These are phyloP conservation scores for Adelosebastes latens DNA, from an alignment of 2,797 vertebrate species.

Conservation along the genomic window DNA sequence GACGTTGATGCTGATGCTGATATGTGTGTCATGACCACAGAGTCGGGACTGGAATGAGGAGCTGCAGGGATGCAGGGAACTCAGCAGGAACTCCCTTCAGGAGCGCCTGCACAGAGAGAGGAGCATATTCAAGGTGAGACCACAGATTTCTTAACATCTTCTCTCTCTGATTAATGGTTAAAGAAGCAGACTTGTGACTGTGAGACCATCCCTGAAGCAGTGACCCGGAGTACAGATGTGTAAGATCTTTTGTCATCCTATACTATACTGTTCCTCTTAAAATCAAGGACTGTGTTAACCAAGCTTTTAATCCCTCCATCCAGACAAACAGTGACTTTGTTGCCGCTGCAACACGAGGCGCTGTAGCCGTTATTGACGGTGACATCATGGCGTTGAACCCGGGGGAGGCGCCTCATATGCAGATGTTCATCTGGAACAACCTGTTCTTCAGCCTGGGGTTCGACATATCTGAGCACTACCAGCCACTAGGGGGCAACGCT, in stretches of 20 bases:
- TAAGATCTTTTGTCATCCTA: neutral
- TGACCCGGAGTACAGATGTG: neutral
- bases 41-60: conserved; percentile 98
- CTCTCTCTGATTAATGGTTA: neutral
- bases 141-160: neutral
- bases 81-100: conserved; percentile 87
- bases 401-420: conserved; percentile 91
- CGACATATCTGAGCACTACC: conserved; percentile 92
- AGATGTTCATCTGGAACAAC: conserved; percentile 99
- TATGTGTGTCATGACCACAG: conserved; percentile 70
- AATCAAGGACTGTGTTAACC: neutral
- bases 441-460: conserved; percentile 97
- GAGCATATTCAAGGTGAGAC: conserved; percentile 91
- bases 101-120: conserved; percentile 91
- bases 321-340: conserved; percentile 96
- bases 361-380: conserved; percentile 92
- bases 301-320: neutral
- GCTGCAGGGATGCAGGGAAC: conserved; percentile 91
- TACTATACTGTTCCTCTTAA: neutral
- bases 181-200: neutral
- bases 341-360: conserved; percentile 89
- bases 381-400: conserved; percentile 96
- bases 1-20: conserved; percentile 2
- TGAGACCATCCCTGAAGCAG: neutral
- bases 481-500: conserved; percentile 90